A percentile compares a stretch with the other conserved stretches of the same genome.
These are phyloP conservation scores for Psophia crepitans DNA, from an alignment of 2,113 vertebrate species.

Conservation along the genomic window DNA sequence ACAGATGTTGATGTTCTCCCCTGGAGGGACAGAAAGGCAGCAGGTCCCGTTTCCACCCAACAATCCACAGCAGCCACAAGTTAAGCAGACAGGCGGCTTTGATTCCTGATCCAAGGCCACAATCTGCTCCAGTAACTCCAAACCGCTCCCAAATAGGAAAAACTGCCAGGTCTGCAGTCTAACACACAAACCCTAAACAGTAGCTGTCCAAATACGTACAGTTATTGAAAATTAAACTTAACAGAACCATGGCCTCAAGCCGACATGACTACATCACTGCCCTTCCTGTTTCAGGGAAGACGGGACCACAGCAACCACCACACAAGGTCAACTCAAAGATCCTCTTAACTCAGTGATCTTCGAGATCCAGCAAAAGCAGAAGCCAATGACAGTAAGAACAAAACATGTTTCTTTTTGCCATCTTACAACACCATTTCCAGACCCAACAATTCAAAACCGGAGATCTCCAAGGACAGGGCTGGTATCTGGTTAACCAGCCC, in stretches of 20 bases:
- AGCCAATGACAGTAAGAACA: background rate
- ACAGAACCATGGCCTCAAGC: background rate
- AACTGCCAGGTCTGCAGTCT: background rate
- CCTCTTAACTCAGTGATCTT: background rate
- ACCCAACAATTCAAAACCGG: background rate
- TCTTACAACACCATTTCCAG: background rate
- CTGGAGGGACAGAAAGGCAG: conserved; percentile 65
- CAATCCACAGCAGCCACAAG: background rate
- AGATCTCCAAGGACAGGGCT: background rate
- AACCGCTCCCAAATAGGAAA: background rate
- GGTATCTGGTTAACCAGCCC: background rate
- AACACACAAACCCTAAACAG: background rate
- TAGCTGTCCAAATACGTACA: background rate
- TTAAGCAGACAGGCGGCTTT: background rate
- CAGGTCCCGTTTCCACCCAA: background rate
- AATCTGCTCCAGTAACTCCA: background rate
- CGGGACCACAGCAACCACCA: background rate
- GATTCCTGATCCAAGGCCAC: background rate
- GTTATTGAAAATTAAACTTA: background rate
- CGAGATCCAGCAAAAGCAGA: background rate
- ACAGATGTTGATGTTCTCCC: conserved; percentile 98
- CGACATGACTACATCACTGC: background rate
- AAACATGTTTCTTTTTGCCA: background rate
- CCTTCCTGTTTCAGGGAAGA: background rate
- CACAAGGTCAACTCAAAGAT: background rate